Base-by-base conservation (phyloP, 2,888 invertebrate species). In the Muscina levida region DNA sequence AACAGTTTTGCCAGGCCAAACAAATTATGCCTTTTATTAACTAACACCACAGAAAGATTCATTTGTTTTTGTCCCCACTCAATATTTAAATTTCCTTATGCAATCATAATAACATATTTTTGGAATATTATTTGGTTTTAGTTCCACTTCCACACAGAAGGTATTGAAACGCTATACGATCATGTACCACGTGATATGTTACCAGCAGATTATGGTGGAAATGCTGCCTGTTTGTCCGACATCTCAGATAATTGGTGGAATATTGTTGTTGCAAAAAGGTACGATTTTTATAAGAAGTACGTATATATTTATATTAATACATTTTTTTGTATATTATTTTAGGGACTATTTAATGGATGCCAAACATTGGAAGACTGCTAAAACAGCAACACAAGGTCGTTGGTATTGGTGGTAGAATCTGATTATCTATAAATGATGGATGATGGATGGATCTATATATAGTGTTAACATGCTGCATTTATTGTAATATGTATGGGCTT, bases 341-440 rank as follows among this genome's bases (percentile, higher is more conserved):
- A 92, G 93, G 82, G 92, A 93, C 66, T 93, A 92, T 91, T 91
- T 93, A 85, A 85, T 92, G 39, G 89, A 93, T 83, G 92, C 93
- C 81, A 88, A 91, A 22, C 91, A 92, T 59, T 94, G 94, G 94
- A 91, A 91, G 65, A 91, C 93, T 0, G 91, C 92, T 76, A 93
- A 93, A 26, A 59, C 82, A 1, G 82, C 82, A 17, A 82, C 68
- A 17, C 82, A 77, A 39, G 84, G 85, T 31, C 83, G 84, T 6
- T 86, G 86, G 86, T 83, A 82, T 3, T 86, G n/a, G 13, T 59
- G 59, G 59, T 59, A 39, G 19, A 31, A 8, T 31, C n/a, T n/a
- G n/a, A n/a, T n/a, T n/a, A n/a, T n/a, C n/a, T n/a, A n/a, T n/a
- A n/a, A n/a, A n/a, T n/a, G n/a, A n/a, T n/a, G n/a, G n/a, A n/a